Conservation (phyloP, 2,113 vertebrate genomes). For the Megaleporinus macrocephalus region DNA sequence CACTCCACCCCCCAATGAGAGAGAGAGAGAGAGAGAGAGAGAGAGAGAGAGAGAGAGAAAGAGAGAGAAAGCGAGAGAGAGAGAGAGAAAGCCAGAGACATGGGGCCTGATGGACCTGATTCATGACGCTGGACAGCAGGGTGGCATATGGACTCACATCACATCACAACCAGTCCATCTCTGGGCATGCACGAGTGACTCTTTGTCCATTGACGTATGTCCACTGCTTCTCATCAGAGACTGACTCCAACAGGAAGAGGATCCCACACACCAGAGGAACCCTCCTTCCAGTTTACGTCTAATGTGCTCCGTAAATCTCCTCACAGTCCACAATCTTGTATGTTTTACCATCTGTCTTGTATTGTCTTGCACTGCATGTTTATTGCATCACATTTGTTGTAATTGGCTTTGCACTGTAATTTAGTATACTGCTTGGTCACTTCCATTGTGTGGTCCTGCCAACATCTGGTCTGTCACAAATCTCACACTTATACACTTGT, state of each 20-base stretch:
- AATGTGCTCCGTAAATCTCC: background rate
- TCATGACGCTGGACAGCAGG: constrained; percentile 89
- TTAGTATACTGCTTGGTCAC: background rate
- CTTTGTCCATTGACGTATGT: constrained; percentile 23
- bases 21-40: background rate
- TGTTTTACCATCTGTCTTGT: background rate
- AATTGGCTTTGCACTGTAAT: background rate
- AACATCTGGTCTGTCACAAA: background rate
- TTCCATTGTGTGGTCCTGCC: background rate
- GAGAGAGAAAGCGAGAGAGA: constrained; percentile 17
- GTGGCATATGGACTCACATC: constrained; percentile 86
- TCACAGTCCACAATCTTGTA: background rate
- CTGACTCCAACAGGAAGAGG: background rate
- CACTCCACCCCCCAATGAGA: constrained; percentile 67
- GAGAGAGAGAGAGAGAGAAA: constrained; percentile 45
- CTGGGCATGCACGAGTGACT: constrained; percentile 21
- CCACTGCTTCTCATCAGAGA: constrained; percentile 4
- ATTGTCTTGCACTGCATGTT: background rate
- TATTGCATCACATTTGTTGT: background rate
- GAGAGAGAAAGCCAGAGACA: constrained; percentile 16
- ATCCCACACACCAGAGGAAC: background rate
- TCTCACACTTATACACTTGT: too few species aligned
- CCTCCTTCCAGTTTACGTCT: background rate
- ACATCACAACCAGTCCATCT: constrained; percentile 65
- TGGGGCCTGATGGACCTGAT: constrained; percentile 71